A percentile compares a stretch with the other conserved stretches of the same genome.
Evolutionary conservation across 1,140 invertebrate genomes (phyloP).

Genomic region (Dolichoris vasculosae): DNA sequence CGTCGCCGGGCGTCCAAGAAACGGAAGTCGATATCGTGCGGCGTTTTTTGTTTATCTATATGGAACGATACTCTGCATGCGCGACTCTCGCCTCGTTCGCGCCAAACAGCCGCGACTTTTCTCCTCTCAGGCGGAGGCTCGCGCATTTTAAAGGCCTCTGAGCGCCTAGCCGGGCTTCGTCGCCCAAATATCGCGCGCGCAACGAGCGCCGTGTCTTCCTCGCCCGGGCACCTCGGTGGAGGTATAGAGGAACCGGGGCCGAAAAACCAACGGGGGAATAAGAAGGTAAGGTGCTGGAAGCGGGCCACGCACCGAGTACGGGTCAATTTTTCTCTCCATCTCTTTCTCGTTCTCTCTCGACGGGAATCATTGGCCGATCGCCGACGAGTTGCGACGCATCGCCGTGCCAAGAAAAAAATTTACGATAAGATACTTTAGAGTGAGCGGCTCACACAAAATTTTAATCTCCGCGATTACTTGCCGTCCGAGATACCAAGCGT

Average conservation of each 20-base stretch:
- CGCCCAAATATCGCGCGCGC: background rate
- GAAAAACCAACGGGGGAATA: too few relatives aligned
- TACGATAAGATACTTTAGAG: slow-evolving; percentile 40
- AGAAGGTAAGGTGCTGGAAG: too few relatives aligned
- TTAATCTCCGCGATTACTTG: background rate
- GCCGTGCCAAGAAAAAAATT: slow-evolving; percentile 8
- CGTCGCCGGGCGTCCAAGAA: slow-evolving; percentile 27
- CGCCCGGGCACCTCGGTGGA: background rate
- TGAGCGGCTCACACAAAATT: background rate
- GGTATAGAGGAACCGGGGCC: too few relatives aligned
- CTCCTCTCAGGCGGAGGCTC: background rate
- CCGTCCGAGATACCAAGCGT: background rate
- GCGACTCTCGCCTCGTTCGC: background rate
- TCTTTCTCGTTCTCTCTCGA: too few relatives aligned
- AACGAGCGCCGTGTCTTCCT: background rate
- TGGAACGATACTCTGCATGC: slow-evolving; percentile 38
- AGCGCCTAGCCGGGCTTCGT: background rate
- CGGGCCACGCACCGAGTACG: background rate
- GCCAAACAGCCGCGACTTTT: background rate
- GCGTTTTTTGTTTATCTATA: slow-evolving; percentile 50
- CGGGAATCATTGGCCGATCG: background rate
- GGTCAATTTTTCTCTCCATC: too few relatives aligned
- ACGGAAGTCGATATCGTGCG: slow-evolving; percentile 48
- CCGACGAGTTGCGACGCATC: background rate
- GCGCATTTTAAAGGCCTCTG: background rate